Evolutionary conservation across 2,888 invertebrate species (phyloP), one percentile per base, ranked within the genome.

Genomic region (Meloe dianella): DNA sequence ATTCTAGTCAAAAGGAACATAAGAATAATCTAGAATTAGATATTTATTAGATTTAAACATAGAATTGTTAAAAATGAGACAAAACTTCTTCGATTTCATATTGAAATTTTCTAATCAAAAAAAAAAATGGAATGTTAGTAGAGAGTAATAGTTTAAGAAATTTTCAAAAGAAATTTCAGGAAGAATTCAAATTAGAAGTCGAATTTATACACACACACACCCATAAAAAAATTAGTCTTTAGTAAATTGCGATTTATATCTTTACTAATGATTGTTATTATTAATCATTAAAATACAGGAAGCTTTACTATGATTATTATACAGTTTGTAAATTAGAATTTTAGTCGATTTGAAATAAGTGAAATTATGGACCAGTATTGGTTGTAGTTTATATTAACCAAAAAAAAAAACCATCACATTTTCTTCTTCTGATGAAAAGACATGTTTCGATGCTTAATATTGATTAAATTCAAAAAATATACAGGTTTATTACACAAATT

Each of bases 81-180:
- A n/a, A 35, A 35, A 41, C n/a, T 35, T 47, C 8, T 47, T 47
- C 32, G 35, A 35, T 66, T 66, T 66, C 61, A 63, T 62, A 66
- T 66, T 63, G 61, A 63, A 63, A 66, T 66, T 66, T 67, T 67
- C 22, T 58, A 58, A 58, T 64, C 58, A 47, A 64, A 65, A 38
- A 41, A n/a, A 7, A 41, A n/a, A n/a, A 8, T 66, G 67, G 67
- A 64, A 56, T 67, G 67, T 67, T 67, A 64, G 64, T 67, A 64
- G 67, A 64, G 67, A 57, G 60, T 27, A 27, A 24, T 56, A 41
- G 41, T 41, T 41, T 17, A 7, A 17, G 8, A 20, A 57, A 60
- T 60, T 63, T 60, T 63, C 54, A 60, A 32, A 20, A 20, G 8
- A 47, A 17, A 47, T 47, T 20, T 20, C 9, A 47, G 38, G 10